These are phyloP conservation scores for Clarias magur DNA, from an alignment of 2,113 vertebrate genomes.

Conservation along the genomic window DNA sequence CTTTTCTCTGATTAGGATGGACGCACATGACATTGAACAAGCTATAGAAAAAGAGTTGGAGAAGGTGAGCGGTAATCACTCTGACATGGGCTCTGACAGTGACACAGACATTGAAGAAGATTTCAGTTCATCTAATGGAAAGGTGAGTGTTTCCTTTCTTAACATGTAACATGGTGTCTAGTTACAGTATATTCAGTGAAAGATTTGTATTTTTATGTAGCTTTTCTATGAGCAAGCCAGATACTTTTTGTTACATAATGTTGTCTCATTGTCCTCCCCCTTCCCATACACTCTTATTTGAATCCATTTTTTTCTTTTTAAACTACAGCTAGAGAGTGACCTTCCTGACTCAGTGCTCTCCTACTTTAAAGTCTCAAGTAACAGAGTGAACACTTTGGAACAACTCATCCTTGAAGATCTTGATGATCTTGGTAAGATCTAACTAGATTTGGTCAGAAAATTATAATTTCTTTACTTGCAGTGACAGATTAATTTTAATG, in stretches of 20 bases:
- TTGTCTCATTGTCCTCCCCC: background rate
- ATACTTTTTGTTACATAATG: background rate
- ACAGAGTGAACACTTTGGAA: conserved; percentile 73
- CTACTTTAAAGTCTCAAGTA: conserved; percentile 77
- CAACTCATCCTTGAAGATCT: conserved; percentile 75
- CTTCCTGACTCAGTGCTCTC: conserved; percentile 80
- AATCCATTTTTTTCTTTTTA: background rate
- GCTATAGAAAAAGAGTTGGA: conserved; percentile 71
- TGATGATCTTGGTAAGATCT: conserved; percentile 70
- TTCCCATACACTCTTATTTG: background rate
- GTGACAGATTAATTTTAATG: background rate
- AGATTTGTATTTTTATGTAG: background rate
- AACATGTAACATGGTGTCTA: background rate
- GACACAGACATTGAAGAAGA: conserved; percentile 59
- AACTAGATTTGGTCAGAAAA: no score
- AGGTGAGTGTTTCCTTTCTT: background rate
- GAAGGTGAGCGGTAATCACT: conserved; percentile 64
- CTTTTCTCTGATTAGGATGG: conserved; percentile 53
- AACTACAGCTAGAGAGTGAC: conserved; percentile 67
- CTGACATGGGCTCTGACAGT: conserved; percentile 61
- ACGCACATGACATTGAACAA: conserved; percentile 63
- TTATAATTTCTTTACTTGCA: background rate
- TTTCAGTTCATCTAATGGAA: conserved; percentile 50
- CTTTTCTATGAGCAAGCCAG: background rate
- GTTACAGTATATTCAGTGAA: background rate